Evolutionary conservation across 2,888 invertebrate species (phyloP), one percentile per base, ranked within the genome.

Genomic region (Chloromyia formosa): DNA sequence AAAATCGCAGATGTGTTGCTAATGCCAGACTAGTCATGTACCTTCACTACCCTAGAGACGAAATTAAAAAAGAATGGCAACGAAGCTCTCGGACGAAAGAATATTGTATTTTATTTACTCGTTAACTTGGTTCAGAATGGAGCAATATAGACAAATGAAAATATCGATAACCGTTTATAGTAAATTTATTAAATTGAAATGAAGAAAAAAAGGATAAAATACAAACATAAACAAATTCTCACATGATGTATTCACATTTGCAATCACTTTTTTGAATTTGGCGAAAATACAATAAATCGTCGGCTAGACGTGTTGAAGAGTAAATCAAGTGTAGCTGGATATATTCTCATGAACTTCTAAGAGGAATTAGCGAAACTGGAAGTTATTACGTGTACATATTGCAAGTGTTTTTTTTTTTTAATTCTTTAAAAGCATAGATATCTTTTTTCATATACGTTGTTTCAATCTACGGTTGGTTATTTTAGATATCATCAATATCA

Each of bases 401-500:
- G 20, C 49, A 20, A 49, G 49, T 45, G 53, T 68, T 68, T 22
- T 69, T 22, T 54, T 53, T 42, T 68, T 35, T 35, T n/a, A 42
- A 42, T 42, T n/a, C n/a, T n/a, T 12, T n/a, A 12, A 45, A 64
- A 64, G 40, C 42, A 64, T 64, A 42, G 20, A 18, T 64, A 45
- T 60, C 20, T 27, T 61, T 61, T 61, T 10, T 14, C 14, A 27
- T 61, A 9, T 61, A 4, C 7, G 27, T 35, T 35, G 27, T 35
- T 35, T 35, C 27, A 35, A 35, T 54, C 1, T 54, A 54, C 27
- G 45, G 1, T 42, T 14, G 5, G n/a, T 42, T 49, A 22, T 64
- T 84, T 88, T 94, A 96, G 84, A 96, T 96, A 86, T 94, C 95
- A 89, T 96, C 96, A 85, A 96, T 96, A 86, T 96, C 95, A 82